These are phyloP conservation scores for Pollimyrus isidori DNA, from an alignment of 2,113 vertebrate species.

Conservation along the genomic window DNA sequence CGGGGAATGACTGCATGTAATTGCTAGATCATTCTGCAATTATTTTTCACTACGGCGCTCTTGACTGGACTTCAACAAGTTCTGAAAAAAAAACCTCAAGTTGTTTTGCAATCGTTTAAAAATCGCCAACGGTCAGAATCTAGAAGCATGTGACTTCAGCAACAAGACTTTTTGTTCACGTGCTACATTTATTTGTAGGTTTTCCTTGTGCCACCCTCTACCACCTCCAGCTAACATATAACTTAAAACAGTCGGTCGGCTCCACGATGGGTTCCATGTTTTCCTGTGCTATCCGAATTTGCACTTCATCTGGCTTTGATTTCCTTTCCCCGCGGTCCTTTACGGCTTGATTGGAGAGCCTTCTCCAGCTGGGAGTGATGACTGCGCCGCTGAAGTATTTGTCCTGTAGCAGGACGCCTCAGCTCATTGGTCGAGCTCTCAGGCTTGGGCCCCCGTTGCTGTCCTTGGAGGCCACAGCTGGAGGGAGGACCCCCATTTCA, in stretches of 20 bases:
- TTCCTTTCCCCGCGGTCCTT: conserved; percentile 48
- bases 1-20: conserved; percentile 1
- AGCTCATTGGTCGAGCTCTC: conserved; percentile 39
- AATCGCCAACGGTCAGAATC: neutral
- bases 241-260: conserved; percentile 53
- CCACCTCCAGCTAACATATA: neutral
- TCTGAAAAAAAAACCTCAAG: neutral
- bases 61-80: neutral
- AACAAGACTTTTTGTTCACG: neutral
- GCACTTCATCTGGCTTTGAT: conserved; percentile 70
- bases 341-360: conserved; percentile 55
- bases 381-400: conserved; percentile 51
- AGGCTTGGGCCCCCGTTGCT: conserved; percentile 41
- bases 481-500: conserved; percentile 43
- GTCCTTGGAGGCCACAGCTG: conserved; percentile 51
- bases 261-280: conserved; percentile 52
- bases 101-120: neutral
- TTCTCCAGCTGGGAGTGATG: conserved; percentile 51
- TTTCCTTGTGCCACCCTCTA: neutral
- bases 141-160: neutral
- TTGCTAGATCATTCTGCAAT: neutral
- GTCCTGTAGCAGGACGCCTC: conserved; percentile 44
- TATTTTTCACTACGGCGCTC: neutral
- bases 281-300: conserved; percentile 60
- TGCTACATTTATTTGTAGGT: neutral